Evolutionary conservation across 2,888 invertebrate species (phyloP).

Genomic region (Rotaria macrura): DNA sequence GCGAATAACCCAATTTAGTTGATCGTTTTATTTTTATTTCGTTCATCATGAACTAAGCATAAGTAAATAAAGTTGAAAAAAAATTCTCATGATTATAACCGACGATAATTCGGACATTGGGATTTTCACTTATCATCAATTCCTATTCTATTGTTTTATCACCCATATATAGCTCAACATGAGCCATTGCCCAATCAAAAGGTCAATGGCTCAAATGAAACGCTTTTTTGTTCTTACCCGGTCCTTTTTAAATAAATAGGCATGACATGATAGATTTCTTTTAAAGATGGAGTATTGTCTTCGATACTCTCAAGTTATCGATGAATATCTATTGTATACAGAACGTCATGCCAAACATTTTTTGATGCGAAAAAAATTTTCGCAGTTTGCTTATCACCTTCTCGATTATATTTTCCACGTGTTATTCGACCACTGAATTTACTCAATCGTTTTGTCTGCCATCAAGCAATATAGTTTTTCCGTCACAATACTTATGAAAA

Average conservation of each 20-base stretch:
- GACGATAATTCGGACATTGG: neutral
- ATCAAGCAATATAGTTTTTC: neutral
- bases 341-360: neutral
- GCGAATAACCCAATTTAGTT: too few species aligned
- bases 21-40: too few species aligned
- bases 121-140: neutral
- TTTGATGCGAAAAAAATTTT: neutral
- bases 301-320: neutral
- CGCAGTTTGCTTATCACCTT: neutral
- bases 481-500: neutral
- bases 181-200: neutral
- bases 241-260: neutral
- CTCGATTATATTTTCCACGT: neutral
- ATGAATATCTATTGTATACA: neutral
- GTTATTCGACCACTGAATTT: neutral
- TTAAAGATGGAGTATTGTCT: neutral
- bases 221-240: neutral
- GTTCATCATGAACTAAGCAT: neutral
- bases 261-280: neutral
- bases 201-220: neutral
- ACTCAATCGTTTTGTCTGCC: neutral
- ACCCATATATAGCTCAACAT: neutral
- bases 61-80: neutral
- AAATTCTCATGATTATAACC: neutral
- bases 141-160: too few species aligned